Evolutionary conservation across 37 sponge, comb jelly and placozoan species (phyloP), one percentile per base, ranked within the genome.

Genomic region (Aphrocallistes beatrix): DNA sequence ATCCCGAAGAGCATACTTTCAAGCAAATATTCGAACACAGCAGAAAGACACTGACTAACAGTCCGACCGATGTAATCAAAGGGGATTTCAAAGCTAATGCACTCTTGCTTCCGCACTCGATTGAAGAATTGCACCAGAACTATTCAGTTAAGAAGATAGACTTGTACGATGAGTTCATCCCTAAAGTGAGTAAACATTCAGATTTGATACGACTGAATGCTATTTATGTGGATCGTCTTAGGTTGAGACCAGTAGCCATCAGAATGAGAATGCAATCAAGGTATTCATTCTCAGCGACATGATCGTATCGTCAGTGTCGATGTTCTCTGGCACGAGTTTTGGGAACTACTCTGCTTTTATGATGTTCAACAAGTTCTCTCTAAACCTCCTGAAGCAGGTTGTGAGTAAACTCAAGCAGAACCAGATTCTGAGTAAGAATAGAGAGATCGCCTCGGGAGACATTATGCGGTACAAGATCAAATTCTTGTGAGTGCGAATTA

Each of bases 391-490:
- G 21, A 60, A 28, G 34, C 75, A 28, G 25, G 75, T 60, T 25
- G 75, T 60, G 8, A 13, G 28, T 60, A 6, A 3, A 19, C 75
- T 60, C 17, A 60, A 60, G n/a, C 75, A 60, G 75, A 60, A 60
- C n/a, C 8, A 60, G 10, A 28, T 60, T 32, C 34, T 60, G 17
- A 30, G 25, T 28, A 60, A 13, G 21, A 60, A 60, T 13, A 60
- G n/a, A 30, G 75, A 60, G 75, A 30, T 6, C 3, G 75, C 28
- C 32, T 32, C 32, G 1, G 75, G 75, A 6, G 75, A 60, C 34
- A n/a, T n/a, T n/a, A 60, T 60, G 75, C 10, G 75, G n/a, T 60
- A 60, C 75, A 60, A 60, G 75, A 32, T 60, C n/a, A 60, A 60
- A 30, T 60, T 25, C 34, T 19, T 60, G 75, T 60, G 34, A 60